Base-by-base conservation (phyloP, 2,888 invertebrate genomes). In the Halocaridina rubra region DNA sequence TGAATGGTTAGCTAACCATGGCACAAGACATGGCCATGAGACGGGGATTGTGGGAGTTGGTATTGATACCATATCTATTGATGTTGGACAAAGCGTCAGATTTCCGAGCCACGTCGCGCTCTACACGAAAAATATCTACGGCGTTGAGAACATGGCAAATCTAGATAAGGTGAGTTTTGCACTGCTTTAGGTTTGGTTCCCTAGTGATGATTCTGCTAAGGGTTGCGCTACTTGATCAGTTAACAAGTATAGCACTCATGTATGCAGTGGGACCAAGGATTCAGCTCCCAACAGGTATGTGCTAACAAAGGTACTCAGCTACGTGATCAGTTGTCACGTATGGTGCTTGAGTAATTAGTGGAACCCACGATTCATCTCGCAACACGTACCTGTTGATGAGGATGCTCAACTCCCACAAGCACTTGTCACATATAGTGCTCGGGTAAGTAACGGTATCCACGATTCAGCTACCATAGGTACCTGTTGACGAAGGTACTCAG, bases 131-230 rank as follows among this genome's bases (percentile, higher is more conserved):
- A 85, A 80, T 57, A 69, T 87, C 72, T 87, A 81, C 76, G 87
- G 85, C 13, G 13, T 87, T 3, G 87, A 87, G 71, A 87, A 87
- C 39, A 32, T 87, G 74, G 85, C 81, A n/a, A 87, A 87, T 22
- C 46, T 81, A 3, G 81, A 81, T 24, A 61, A 64, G 74, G 81
- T 81, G 29, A 69, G 29, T 5, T 16, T 8, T 3, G 22, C 22
- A 16, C 67, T 24, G 16, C 2, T 71, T 29, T 29, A 71, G 19
- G 13, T 1, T 24, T 16, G 7, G 22, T 13, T 33, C 72, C 46
- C 32, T 24, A 30, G 8, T 7, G 22, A 0, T 24, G 22, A 16
- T 16, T 19, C 22, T 22, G 24, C 8, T 24, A 59, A 1, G 24
- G 10, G 24, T 16, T 2, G 27, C 10, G n/a, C 32, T 27, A 27